Base-by-base conservation (phyloP, 1,140 invertebrate species). In the Leptopilina boulardi region DNA sequence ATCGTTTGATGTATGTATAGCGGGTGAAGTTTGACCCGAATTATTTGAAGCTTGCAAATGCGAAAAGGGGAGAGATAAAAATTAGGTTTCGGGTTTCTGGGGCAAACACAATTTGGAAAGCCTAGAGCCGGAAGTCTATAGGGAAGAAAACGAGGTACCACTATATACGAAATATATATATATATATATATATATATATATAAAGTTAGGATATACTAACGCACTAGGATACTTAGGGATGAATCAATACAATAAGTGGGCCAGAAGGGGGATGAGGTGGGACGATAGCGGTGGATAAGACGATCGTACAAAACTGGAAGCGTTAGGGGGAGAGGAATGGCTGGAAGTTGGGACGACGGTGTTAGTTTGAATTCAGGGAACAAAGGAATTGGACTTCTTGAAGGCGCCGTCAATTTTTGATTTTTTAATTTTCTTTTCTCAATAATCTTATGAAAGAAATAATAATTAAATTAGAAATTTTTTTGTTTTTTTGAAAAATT, bases 211-310 rank as follows among this genome's bases (percentile, higher is more conserved):
- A 59, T n/a, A n/a, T n/a, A n/a, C 77, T 78, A 80, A 81, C 79
- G 77, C 77, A 78, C 77, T 13, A 80, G 80, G 79, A 82, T 80
- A 81, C 81, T 80, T 84, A 84, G 85, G 83, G 87, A 88, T 89
- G 87, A 90, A 90, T 90, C 89, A 89, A 90, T 90, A 90, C 87
- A 87, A 89, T 88, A 89, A 90, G 88, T 85, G 85, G 85, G 83
- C 82, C 86, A 89, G 87, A 87, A 88, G 85, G 88, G 86, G 74
- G 9, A 38, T 8, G 34, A 38, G 34, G 34, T 4, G 26, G 5
- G 26, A 30, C 26, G 26, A 30, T 38, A 9, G 34, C 34, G 84
- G 82, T 75, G 86, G 77, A 78, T 87, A 86, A 88, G 87, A 85
- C 82, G 75, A 80, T 81, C 75, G 75, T 75, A 84, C 82, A 80